Conservation (phyloP, 2,113 vertebrate genomes). For the Cygnus atratus region DNA sequence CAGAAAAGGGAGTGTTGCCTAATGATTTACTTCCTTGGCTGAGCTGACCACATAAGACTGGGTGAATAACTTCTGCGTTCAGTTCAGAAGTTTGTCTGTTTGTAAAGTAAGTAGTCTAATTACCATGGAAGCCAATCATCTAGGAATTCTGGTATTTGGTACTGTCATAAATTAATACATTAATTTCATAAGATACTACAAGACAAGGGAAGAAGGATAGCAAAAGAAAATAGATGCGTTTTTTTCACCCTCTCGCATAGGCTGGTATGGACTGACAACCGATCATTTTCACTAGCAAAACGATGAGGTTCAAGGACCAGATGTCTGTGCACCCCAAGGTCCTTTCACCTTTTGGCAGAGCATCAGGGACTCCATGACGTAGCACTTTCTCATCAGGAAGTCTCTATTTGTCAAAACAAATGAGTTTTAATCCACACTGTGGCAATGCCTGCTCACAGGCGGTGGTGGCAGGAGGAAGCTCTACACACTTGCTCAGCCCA, state of each 20-base stretch:
- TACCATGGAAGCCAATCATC: not conserved
- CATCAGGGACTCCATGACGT: constrained; percentile 28
- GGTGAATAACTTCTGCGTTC: not conserved
- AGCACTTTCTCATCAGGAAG: constrained; percentile 24
- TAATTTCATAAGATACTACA: not conserved
- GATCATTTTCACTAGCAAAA: not conserved
- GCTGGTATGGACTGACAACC: not conserved
- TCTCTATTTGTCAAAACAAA: constrained; percentile 35
- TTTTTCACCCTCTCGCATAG: not conserved
- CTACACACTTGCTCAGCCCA: not conserved
- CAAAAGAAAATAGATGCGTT: not conserved
- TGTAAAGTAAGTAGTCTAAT: not conserved
- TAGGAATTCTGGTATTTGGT: not conserved
- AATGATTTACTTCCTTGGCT: not conserved
- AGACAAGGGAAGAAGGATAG: not conserved
- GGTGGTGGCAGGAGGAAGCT: not conserved
- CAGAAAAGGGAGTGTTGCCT: not conserved
- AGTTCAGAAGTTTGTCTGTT: not conserved
- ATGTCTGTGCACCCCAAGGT: constrained; percentile 5
- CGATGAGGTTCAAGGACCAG: not conserved
- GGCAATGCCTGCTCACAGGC: not conserved
- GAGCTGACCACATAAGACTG: not conserved
- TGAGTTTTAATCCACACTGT: not conserved
- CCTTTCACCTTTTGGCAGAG: constrained; percentile 5
- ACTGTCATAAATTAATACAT: not conserved